Base-by-base conservation (phyloP, 2,113 vertebrate species). In the Hiodon tergisus region DNA sequence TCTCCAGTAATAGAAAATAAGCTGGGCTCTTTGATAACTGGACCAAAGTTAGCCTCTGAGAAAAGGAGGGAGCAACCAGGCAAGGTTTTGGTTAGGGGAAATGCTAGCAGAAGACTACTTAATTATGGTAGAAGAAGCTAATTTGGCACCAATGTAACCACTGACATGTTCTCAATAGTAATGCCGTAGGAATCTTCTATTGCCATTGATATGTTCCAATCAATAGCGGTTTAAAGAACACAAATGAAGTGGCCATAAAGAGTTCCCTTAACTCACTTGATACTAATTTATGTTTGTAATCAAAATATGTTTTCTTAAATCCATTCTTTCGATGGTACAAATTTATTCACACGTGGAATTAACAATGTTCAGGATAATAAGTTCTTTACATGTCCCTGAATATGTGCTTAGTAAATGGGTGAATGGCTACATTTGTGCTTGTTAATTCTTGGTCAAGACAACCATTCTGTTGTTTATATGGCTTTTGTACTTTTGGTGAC, bases 151-250 rank as follows among this genome's bases (percentile, higher is more conserved):
- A 14, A 47, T 67, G 59, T 67, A 61, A 60, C 66, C 67, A 68
- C 67, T 69, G 65, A 76, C 54, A 74, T 60, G 51, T 68, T 48
- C 72, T 78, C 66, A 72, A 78, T 67, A 67, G 59, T 76, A 59
- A 76, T 60, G 60, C 75, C 66, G 11, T 46, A 67, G 69, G 65
- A 31, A 13, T 72, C 65, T 69, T 17, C 74, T 69, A 51, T 51
- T 61, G 70, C 48, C 72, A 72, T 58, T 75, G 74, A 74, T 59
- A 74, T 62, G 62, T 70, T 50, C 53, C 31, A 77, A 78, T 75
- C 71, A 72, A 65, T 57, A 61, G 59, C 10, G 52, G 73, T 51
- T 61, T 46, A 76, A 46, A 74, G 62, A 78, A 72, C 67, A 59
- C 46, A 52, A 51, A 67, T 72, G 59, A 72, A 75, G 52, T 68